Percentiles rank a stretch among this genome's conserved stretches.
Conservation (phyloP, 2,888 invertebrate genomes). For the Tricholauxania praeusta region DNA sequence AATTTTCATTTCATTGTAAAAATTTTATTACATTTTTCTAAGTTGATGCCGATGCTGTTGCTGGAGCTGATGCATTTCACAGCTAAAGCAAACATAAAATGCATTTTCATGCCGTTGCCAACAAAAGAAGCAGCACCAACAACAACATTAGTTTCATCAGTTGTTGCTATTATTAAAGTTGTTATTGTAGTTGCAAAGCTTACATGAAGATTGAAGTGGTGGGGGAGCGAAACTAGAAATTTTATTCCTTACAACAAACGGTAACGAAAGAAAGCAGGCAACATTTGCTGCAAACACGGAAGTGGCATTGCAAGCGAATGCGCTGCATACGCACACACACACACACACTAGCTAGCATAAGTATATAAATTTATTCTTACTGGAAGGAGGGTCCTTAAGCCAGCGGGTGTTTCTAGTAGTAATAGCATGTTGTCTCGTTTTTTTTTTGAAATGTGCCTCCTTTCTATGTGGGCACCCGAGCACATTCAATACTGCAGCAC, state of each 20-base stretch:
- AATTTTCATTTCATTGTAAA: slow-evolving; percentile 23
- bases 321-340: slow-evolving; percentile 29
- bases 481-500: slow-evolving; percentile 9
- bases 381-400: neutral
- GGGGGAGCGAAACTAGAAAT: neutral
- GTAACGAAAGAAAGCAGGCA: slow-evolving; percentile 6
- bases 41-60: neutral
- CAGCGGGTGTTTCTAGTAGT: neutral
- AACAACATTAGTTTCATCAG: neutral
- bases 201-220: neutral
- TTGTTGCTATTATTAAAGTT: slow-evolving; percentile 15
- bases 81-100: slow-evolving; percentile 26
- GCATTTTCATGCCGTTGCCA: slow-evolving; percentile 3
- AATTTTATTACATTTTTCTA: slow-evolving; percentile 20
- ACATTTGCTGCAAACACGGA: slow-evolving; percentile 12
- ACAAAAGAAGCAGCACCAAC: slow-evolving; percentile 7
- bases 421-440: no score
- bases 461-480: no score
- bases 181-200: slow-evolving; percentile 10
- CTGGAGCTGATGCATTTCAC: slow-evolving; percentile 3
- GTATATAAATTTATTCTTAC: slow-evolving; percentile 1
- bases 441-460: no score
- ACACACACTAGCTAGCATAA: slow-evolving; percentile 7
- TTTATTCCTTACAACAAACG: slow-evolving; percentile 20
- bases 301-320: slow-evolving; percentile 11